A percentile compares a stretch with the other conserved stretches of the same genome.
phyloP scores from a whole-genome alignment of 2,113 vertebrate species.

The Pimephales promelas region DNA sequence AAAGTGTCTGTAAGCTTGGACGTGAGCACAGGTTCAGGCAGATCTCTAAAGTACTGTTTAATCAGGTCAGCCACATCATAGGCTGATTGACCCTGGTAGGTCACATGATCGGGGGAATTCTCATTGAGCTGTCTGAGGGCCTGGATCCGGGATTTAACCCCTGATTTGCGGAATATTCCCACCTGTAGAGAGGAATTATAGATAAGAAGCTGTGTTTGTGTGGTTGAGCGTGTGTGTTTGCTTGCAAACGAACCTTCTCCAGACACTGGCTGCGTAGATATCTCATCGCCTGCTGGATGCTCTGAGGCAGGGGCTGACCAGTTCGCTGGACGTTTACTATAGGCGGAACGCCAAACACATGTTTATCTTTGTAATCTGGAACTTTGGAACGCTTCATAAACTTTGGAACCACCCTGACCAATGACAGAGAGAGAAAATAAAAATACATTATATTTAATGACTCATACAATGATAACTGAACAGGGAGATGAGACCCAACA shows the following conservation, averaged over 20 bases:
- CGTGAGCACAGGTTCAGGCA: slow-evolving; percentile 86
- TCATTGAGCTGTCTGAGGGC: slow-evolving; percentile 83
- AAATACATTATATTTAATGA: too few relatives aligned
- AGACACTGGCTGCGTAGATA: slow-evolving; percentile 84
- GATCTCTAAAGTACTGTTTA: slow-evolving; percentile 87
- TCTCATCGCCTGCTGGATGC: slow-evolving; percentile 89
- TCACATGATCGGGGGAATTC: slow-evolving; percentile 78
- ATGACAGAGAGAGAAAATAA: not conserved
- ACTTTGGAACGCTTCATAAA: slow-evolving; percentile 88
- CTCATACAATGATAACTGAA: too few relatives aligned
- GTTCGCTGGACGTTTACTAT: slow-evolving; percentile 81
- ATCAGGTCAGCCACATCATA: slow-evolving; percentile 87
- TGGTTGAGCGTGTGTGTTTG: not conserved
- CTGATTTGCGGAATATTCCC: slow-evolving; percentile 87
- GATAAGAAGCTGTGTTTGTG: not conserved
- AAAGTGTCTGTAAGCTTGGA: slow-evolving; percentile 86
- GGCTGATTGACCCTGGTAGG: slow-evolving; percentile 82
- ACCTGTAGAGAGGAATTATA: slow-evolving; percentile 70
- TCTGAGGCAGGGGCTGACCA: slow-evolving; percentile 84
- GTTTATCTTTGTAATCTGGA: slow-evolving; percentile 81
- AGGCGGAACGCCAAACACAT: slow-evolving; percentile 83
- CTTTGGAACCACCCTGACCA: slow-evolving; percentile 82
- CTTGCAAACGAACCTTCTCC: slow-evolving; percentile 76
- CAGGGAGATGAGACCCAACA: not conserved
- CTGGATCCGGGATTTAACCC: slow-evolving; percentile 88